These are phyloP conservation scores for Manacus vitellinus DNA, from an alignment of 2,113 vertebrate species.

Conservation along the genomic window DNA sequence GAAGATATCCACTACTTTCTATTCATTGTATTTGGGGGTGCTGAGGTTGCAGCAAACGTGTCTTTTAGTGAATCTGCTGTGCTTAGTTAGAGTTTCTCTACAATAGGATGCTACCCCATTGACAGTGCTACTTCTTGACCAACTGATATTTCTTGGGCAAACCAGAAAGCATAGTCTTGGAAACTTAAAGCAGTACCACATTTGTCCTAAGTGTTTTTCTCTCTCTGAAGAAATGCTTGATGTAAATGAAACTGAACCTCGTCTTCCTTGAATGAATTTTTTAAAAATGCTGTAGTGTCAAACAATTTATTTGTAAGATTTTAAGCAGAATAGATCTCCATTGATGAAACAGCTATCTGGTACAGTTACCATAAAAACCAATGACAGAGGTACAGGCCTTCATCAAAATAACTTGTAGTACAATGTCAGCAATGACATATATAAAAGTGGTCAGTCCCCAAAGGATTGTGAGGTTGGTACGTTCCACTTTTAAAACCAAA, in stretches of 20 bases:
- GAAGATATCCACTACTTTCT: not conserved
- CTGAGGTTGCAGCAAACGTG: not conserved
- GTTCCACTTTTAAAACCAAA: not conserved
- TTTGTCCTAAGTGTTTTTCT: constrained; percentile 38
- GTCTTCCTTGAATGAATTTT: not conserved
- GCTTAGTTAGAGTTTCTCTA: not conserved
- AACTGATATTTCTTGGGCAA: not conserved
- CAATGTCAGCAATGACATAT: not conserved
- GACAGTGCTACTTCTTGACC: not conserved
- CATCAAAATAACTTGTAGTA: not conserved
- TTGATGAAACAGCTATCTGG: not conserved
- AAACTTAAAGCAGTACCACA: not conserved
- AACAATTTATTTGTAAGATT: constrained; percentile 11
- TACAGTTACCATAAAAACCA: not conserved
- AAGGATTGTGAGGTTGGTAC: not conserved
- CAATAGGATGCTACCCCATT: not conserved
- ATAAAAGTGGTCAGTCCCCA: not conserved
- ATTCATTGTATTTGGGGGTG: not conserved
- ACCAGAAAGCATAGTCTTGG: not conserved
- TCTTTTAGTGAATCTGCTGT: not conserved
- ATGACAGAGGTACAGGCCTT: not conserved
- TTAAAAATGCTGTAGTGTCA: not conserved
- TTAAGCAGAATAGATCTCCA: not conserved
- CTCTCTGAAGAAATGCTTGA: constrained; percentile 33
- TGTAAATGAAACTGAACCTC: constrained; percentile 23